Percentiles rank a stretch among this genome's conserved stretches.
phyloP scores from a whole-genome alignment of 37 sponge, comb jelly and placozoan species.

The Halisarca cf. caerulea region DNA sequence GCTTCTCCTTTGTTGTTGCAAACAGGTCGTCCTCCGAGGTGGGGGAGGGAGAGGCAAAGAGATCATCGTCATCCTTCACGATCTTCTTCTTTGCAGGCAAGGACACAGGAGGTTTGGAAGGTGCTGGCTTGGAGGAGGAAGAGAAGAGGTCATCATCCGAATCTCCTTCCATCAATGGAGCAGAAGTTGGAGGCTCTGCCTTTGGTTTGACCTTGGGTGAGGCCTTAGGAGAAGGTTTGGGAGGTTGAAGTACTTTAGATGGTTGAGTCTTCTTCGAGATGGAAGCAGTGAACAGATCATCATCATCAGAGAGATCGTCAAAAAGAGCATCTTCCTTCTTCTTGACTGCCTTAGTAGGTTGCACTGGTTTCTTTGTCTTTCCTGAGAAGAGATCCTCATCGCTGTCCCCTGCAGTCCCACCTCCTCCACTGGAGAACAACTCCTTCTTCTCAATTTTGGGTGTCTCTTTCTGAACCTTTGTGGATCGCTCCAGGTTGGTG shows the following conservation, averaged over 20 bases:
- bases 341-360: background rate
- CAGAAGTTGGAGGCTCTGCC: background rate
- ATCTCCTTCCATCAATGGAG: background rate
- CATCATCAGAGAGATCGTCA: conserved; percentile 1
- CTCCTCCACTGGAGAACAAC: background rate
- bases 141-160: too few species aligned
- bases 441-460: background rate
- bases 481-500: background rate
- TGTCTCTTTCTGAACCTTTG: background rate
- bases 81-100: background rate
- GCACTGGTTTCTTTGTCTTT: conserved; percentile 1
- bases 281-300: background rate
- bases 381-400: conserved; percentile 32
- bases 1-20: background rate
- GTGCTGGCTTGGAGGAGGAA: background rate
- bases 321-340: conserved; percentile 2
- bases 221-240: background rate
- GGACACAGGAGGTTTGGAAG: background rate
- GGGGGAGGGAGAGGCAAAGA: background rate
- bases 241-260: background rate
- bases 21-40: background rate
- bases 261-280: background rate
- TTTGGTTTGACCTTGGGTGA: conserved; percentile 3
- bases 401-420: background rate
- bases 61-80: background rate